Conservation (phyloP, 2,113 vertebrate genomes). For the Leptobrachium leishanense region DNA sequence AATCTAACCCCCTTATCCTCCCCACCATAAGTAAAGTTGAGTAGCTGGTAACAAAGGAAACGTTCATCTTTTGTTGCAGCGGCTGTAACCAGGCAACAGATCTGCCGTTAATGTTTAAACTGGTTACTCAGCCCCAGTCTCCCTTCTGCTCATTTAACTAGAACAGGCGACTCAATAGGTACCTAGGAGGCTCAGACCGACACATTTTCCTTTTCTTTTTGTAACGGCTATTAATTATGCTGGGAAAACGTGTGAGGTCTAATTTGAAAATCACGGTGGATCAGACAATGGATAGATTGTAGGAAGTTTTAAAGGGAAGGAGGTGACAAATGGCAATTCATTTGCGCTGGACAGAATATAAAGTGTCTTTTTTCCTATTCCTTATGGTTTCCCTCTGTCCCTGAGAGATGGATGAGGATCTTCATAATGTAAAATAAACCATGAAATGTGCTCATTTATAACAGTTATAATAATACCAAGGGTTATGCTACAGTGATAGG, state of each 20-base stretch:
- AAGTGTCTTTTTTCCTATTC: too few relatives aligned
- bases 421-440: too few relatives aligned
- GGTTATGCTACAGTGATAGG: too few relatives aligned
- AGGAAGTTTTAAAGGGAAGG: background rate
- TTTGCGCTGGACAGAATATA: background rate
- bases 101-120: conserved; percentile 36
- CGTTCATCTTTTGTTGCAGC: background rate
- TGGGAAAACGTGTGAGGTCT: background rate
- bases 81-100: conserved; percentile 22
- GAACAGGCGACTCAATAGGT: background rate
- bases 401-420: too few relatives aligned
- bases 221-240: background rate
- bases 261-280: background rate
- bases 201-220: background rate
- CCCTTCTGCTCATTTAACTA: conserved; percentile 8
- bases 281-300: background rate
- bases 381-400: too few relatives aligned
- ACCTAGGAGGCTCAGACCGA: background rate
- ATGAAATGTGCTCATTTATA: too few relatives aligned
- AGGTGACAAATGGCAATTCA: background rate
- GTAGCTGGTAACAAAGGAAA: background rate
- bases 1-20: background rate
- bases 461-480: too few relatives aligned
- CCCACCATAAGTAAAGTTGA: background rate
- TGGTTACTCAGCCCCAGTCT: conserved; percentile 24